These are phyloP conservation scores for Eidolon dupreanum DNA, from an alignment of 2,797 vertebrate species.

Conservation along the genomic window DNA sequence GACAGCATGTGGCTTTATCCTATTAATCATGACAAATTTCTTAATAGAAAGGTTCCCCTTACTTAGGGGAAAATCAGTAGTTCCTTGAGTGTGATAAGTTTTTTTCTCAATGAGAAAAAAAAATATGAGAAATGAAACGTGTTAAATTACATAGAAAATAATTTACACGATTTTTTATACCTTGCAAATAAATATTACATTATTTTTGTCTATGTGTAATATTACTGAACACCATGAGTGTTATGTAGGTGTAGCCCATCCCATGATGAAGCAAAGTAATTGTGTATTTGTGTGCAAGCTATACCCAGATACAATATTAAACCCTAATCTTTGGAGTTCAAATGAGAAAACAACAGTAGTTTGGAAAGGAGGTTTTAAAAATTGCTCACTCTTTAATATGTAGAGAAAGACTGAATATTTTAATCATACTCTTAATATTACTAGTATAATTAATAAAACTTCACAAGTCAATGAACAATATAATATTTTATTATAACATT, in stretches of 20 bases:
- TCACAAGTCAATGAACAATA: constrained; percentile 46
- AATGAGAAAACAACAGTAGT: constrained; percentile 28
- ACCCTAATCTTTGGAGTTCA: constrained; percentile 17
- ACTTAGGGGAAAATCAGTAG: constrained; percentile 1
- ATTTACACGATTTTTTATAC: constrained; percentile 38
- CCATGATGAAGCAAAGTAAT: constrained; percentile 5
- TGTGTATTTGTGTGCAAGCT: constrained; percentile 27
- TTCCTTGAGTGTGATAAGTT: not conserved
- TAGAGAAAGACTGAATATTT: constrained; percentile 48
- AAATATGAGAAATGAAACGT: not conserved
- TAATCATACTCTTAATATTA: constrained; percentile 50
- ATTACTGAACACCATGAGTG: not conserved
- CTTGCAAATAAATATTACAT: constrained; percentile 3
- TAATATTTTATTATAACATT: constrained; percentile 43
- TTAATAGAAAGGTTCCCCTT: constrained; percentile 15
- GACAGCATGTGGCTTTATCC: not conserved
- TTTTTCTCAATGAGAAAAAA: constrained; percentile 12
- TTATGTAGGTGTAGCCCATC: not conserved
- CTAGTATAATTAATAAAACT: constrained; percentile 60
- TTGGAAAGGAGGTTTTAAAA: constrained; percentile 41
- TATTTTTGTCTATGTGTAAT: not conserved
- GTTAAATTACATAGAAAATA: constrained; percentile 10
- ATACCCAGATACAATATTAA: not conserved
- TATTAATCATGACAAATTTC: constrained; percentile 29
- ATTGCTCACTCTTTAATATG: constrained; percentile 31